These are phyloP conservation scores for Greenwoodochromis staneri DNA, from an alignment of 2,113 vertebrate genomes.

Conservation along the genomic window DNA sequence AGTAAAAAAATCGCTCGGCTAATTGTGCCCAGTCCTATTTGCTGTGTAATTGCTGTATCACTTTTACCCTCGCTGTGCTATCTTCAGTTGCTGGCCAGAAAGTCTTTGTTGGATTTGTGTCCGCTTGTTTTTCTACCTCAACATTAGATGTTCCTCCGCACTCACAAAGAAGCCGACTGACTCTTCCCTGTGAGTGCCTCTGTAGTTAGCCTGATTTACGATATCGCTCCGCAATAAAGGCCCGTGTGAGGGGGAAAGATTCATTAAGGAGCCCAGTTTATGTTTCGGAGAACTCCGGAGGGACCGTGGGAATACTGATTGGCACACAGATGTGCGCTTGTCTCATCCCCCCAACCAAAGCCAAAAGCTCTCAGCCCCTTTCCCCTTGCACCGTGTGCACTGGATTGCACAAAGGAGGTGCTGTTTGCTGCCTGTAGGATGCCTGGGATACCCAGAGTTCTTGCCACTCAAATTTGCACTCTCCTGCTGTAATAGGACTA, in stretches of 20 bases:
- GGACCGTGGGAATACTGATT: conserved; percentile 65
- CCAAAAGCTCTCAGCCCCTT: conserved; percentile 41
- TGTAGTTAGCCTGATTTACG: conserved; percentile 69
- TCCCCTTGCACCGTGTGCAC: conserved; percentile 28
- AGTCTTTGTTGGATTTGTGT: conserved; percentile 9
- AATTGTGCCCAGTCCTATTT: background rate
- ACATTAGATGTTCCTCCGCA: conserved; percentile 22
- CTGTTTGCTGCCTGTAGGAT: conserved; percentile 38
- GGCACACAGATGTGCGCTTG: conserved; percentile 59
- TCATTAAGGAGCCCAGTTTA: conserved; percentile 65
- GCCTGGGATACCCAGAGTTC: conserved; percentile 25
- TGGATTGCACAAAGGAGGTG: conserved; percentile 39
- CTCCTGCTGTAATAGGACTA: conserved; percentile 24
- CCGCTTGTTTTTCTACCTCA: conserved; percentile 3
- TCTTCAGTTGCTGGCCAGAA: background rate
- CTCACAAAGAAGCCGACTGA: conserved; percentile 33
- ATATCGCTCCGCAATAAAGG: conserved; percentile 59
- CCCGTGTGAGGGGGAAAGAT: conserved; percentile 57
- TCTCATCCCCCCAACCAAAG: conserved; percentile 33
- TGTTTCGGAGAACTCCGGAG: conserved; percentile 56
- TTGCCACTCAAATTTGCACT: conserved; percentile 7
- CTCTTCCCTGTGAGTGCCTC: conserved; percentile 25
- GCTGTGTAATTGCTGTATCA: background rate
- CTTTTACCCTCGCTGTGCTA: background rate
- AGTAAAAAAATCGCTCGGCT: background rate